Conservation (phyloP, 2,113 vertebrate genomes). For the Ornithorhynchus anatinus region DNA sequence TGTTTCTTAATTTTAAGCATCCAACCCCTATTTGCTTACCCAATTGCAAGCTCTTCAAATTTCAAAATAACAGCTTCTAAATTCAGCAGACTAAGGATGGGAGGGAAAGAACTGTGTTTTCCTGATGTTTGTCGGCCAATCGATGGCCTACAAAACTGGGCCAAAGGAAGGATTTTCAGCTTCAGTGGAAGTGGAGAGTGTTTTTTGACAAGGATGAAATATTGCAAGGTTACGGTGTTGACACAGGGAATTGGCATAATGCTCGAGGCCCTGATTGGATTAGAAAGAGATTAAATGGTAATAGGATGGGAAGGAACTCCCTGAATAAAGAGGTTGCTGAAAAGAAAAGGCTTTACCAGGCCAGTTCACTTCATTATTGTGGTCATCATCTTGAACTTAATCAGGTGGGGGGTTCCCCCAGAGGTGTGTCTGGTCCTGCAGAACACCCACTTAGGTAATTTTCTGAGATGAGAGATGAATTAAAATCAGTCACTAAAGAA, state of each 20-base stretch:
- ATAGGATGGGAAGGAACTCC: slow-evolving; percentile 63
- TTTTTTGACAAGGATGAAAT: slow-evolving; percentile 30
- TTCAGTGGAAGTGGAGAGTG: background rate
- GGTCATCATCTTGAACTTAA: background rate
- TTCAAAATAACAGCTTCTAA: no score
- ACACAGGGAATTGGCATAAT: slow-evolving; percentile 58
- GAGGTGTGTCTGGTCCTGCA: background rate
- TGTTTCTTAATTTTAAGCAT: no score
- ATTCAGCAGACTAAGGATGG: accelerated
- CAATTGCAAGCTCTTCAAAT: no score
- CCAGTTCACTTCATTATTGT: slow-evolving; percentile 16
- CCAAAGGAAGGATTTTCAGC: slow-evolving; percentile 1
- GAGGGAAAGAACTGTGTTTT: accelerated
- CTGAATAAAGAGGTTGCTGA: slow-evolving; percentile 51
- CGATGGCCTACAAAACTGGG: slow-evolving; percentile 3
- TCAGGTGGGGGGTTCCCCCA: accelerated
- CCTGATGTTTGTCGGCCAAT: background rate
- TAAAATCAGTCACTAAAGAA: no score
- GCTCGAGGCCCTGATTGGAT: slow-evolving; percentile 66
- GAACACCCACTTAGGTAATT: background rate
- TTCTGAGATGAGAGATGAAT: no score
- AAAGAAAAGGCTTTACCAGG: slow-evolving; percentile 34
- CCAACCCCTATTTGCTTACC: no score
- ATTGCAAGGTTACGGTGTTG: slow-evolving; percentile 38
- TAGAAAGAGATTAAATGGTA: slow-evolving; percentile 66